Evolutionary conservation across 2,888 invertebrate genomes (phyloP).

Genomic region (Apoda limacodes): DNA sequence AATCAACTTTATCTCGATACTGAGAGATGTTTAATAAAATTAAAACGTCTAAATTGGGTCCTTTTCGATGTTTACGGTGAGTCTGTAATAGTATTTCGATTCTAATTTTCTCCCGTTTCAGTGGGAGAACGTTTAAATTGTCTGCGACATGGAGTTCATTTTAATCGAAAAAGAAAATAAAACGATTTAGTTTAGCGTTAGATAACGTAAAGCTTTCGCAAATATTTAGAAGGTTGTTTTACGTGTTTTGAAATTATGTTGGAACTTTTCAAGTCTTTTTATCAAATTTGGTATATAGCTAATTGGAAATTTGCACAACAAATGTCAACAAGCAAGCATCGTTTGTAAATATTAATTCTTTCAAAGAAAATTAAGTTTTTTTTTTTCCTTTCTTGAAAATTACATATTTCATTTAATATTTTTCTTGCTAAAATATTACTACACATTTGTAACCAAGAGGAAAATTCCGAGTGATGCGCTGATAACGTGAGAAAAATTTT

Average conservation of each 20-base stretch:
- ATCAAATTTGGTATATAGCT: no score
- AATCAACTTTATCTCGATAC: constrained; percentile 62
- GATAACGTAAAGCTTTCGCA: constrained; percentile 24
- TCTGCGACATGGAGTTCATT: constrained; percentile 22
- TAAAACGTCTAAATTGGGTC: constrained; percentile 53
- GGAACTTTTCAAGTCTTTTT: neutral
- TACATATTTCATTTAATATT: no score
- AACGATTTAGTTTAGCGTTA: constrained; percentile 17
- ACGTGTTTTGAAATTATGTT: neutral
- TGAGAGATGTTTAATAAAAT: constrained; percentile 65
- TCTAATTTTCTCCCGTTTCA: constrained; percentile 39
- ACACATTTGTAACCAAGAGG: no score
- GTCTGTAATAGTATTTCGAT: constrained; percentile 50
- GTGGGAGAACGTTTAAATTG: constrained; percentile 32
- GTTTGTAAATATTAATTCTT: no score
- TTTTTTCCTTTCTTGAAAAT: no score
- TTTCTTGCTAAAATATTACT: no score
- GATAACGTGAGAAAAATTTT: no score
- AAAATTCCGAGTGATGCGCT: no score
- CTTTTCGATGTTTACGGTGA: constrained; percentile 50
- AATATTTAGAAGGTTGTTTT: constrained; percentile 21
- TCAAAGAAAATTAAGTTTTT: no score
- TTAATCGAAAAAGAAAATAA: constrained; percentile 22
- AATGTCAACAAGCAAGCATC: no score
- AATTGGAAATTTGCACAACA: no score